A percentile compares a stretch with the other conserved stretches of the same genome.
phyloP scores from a whole-genome alignment of 2,113 vertebrate species.

The Sphaerodactylus townsendi region DNA sequence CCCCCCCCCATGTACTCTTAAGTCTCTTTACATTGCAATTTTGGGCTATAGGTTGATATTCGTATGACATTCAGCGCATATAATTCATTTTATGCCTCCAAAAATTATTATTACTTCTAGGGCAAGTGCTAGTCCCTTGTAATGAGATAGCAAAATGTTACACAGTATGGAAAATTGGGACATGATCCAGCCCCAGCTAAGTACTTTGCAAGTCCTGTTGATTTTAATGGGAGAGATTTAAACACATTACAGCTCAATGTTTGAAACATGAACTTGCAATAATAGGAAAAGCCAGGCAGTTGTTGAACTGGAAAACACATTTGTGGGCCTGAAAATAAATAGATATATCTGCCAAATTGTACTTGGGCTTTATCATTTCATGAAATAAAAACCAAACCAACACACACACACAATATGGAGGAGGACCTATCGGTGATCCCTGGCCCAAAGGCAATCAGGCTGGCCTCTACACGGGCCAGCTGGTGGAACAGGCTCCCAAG shows the following conservation, averaged over 20 bases:
- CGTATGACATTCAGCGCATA: background rate
- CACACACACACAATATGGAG: background rate
- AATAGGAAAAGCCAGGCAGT: slow-evolving; percentile 59
- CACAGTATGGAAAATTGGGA: background rate
- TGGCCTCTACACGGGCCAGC: no score
- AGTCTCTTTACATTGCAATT: no score
- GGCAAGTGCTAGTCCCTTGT: background rate
- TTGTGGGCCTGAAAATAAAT: slow-evolving; percentile 56
- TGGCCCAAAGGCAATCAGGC: no score
- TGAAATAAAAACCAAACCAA: slow-evolving; percentile 38
- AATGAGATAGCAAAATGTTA: background rate
- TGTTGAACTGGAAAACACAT: slow-evolving; percentile 69
- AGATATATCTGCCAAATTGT: slow-evolving; percentile 49
- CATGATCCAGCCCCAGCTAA: background rate
- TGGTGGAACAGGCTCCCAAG: no score
- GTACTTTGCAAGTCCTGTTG: background rate
- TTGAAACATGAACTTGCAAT: slow-evolving; percentile 32
- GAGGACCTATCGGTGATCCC: no score
- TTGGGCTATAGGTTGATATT: background rate
- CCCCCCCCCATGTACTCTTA: no score
- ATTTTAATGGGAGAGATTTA: background rate
- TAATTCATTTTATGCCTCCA: background rate
- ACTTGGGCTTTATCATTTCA: slow-evolving; percentile 54
- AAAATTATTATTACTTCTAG: background rate
- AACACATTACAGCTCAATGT: slow-evolving; percentile 19